Base-by-base conservation (phyloP, 2,888 invertebrate genomes). In the Drosophila diplacantha region DNA sequence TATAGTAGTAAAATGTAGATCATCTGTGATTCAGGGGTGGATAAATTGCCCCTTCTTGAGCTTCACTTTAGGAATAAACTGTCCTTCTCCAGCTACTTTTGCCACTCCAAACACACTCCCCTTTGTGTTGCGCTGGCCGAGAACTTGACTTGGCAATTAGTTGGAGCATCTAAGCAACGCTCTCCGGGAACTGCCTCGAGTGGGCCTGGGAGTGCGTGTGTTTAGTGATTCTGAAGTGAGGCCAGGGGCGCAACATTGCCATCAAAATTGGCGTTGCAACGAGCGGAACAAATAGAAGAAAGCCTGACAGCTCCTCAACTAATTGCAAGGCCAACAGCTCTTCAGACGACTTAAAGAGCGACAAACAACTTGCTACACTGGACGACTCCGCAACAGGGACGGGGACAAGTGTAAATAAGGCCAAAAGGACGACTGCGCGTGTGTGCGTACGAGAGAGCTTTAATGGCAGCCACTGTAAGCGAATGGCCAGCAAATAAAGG, bases 271-370 rank as follows among this genome's bases (percentile, higher is more conserved):
- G 60, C 47, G 56, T 51, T 34, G 50, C 59, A 37, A 41, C 58
- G 57, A 49, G 59, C 65, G 63, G 63, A 69, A 55, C 56, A 65
- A 78, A 72, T 67, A 60, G 69, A 46, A 66, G 59, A 52, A 60
- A 51, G 50, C 35, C 60, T 67, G 67, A 51, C 64, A 67, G 65
- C 47, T 52, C 54, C 62, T 60, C 78, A 77, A 75, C 83, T 83
- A 78, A 83, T 78, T 78, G 83, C 82, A 83, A 81, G 83, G 83
- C 72, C 83, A 81, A 72, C 62, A 70, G 64, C 70, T 38, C 79
- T 83, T 79, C 68, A 75, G 76, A 72, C 72, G 52, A 68, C 59
- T 70, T 79, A 68, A 77, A 69, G 74, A 44, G 72, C 56, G 39
- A 53, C 65, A 52, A 64, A 70, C 52, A 64, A 34, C 55, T 53